phyloP scores from a whole-genome alignment of 2,113 vertebrate genomes.

The Leucopsar rothschildi region DNA sequence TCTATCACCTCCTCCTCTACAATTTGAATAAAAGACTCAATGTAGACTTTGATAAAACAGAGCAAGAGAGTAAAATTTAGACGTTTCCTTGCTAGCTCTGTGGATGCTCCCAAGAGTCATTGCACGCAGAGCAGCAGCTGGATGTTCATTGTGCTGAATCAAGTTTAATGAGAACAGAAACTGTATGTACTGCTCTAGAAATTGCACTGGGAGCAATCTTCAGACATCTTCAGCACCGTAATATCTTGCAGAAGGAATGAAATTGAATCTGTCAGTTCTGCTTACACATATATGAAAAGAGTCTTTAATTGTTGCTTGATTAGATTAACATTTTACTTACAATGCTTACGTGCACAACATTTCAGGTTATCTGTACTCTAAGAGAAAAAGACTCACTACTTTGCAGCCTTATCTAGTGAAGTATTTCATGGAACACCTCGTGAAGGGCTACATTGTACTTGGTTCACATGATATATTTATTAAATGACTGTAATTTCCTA shows the following conservation, averaged over 20 bases:
- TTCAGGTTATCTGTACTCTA: background rate
- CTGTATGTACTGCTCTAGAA: background rate
- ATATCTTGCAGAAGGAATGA: background rate
- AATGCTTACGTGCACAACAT: background rate
- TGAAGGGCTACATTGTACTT: background rate
- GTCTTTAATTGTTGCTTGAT: background rate
- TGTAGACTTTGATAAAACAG: background rate
- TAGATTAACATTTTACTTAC: background rate
- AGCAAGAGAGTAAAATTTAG: background rate
- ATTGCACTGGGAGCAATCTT: background rate
- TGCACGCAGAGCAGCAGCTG: constrained; percentile 10
- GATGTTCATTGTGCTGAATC: constrained; percentile 27
- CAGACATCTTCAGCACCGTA: background rate
- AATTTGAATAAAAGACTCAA: background rate
- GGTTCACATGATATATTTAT: background rate
- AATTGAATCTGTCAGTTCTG: background rate
- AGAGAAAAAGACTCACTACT: background rate
- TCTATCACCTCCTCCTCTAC: background rate
- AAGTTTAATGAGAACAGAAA: constrained; percentile 1
- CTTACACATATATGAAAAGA: background rate
- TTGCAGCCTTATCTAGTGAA: background rate
- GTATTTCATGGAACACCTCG: background rate
- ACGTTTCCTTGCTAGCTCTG: background rate
- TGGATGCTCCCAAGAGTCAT: background rate
- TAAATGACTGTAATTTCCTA: background rate